Conservation (phyloP, 2,888 invertebrate genomes). For the Iphiclides podalirius region DNA sequence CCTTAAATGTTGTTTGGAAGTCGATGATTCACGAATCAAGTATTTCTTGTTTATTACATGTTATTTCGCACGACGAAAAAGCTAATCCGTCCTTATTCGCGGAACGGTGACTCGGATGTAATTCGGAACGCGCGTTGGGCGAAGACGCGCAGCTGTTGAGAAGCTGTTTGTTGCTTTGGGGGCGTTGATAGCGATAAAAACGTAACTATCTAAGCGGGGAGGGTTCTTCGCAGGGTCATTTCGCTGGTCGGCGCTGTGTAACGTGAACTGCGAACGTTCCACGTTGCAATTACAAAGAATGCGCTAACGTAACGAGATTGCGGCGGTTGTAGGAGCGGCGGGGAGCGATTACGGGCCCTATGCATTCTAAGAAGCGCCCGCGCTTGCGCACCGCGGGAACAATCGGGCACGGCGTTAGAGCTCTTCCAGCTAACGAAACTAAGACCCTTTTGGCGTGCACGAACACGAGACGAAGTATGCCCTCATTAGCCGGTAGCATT, state of each 20-base stretch:
- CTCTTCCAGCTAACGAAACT: background rate
- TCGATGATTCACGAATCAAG: constrained; percentile 28
- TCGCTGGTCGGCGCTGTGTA: background rate
- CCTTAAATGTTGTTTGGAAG: constrained; percentile 27
- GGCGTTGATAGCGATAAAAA: too few relatives aligned
- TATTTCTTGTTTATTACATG: constrained; percentile 28
- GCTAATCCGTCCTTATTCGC: constrained; percentile 4
- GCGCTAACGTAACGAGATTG: constrained; percentile 36
- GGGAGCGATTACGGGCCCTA: constrained; percentile 38
- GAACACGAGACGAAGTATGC: constrained; percentile 9
- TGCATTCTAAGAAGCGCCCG: constrained; percentile 34
- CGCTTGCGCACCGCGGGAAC: constrained; percentile 23
- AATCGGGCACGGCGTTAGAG: constrained; percentile 1
- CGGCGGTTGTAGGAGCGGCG: constrained; percentile 34
- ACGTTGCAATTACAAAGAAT: constrained; percentile 34
- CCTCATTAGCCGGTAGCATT: constrained; percentile 30
- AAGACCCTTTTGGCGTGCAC: constrained; percentile 6
- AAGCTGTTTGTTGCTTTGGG: too few relatives aligned
- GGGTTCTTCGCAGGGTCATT: constrained; percentile 5
- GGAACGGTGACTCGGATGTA: constrained; percentile 14
- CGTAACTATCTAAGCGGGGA: too few relatives aligned
- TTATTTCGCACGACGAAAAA: constrained; percentile 15
- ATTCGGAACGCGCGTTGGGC: background rate
- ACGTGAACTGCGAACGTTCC: constrained; percentile 13
- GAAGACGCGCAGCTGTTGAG: too few relatives aligned